Base-by-base conservation (phyloP, 2,113 vertebrate genomes). In the Nyctereutes procyonoides region DNA sequence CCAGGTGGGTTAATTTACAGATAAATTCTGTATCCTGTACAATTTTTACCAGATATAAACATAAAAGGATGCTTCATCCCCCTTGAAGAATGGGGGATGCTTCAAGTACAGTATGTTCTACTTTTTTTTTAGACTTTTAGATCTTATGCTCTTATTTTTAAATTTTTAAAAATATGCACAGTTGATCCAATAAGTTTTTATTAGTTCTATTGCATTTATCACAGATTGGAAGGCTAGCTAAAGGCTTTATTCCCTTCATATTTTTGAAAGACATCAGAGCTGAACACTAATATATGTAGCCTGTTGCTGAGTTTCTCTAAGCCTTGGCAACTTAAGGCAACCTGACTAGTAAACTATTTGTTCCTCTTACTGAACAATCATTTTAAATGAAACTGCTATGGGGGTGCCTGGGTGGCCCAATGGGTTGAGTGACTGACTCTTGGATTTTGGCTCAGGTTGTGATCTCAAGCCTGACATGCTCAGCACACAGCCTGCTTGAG, bases 191-290 rank as follows among this genome's bases (percentile, higher is more conserved):
- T 94, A 97, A 92, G 11, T 95, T 98, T 97, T 92, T 84, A 74
- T 86, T 97, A 60, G 67, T 82, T 95, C 81, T 71, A 22, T 38
- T 90, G 92, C 93, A 97, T 87, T 80, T 94, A 71, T 65, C 24
- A 81, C 79, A 79, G 35, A 88, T 30, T 95, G 97, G 88, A 95
- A 97, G 97, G 65, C 80, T 82, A 97, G 93, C 86, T 98, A 93
- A 92, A 93, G 90, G 90, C 65, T 97, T 97, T 88, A 90, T 73
- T 81, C 20, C 38, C 16, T 93, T 84, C 51, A 19, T 95, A 92
- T 97, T 98, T 98, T 98, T 96, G 84, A 98, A 95, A 95, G 73
- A 97, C 97, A 97, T 98, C 89, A 96, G 83, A 97, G 82, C 90
- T 97, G 90, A 98, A 98, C 93, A 96, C 93, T 97, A 97, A 93